Evolutionary conservation across 2,888 invertebrate species (phyloP), one percentile per base, ranked within the genome.

Genomic region (Adela reaumurella): DNA sequence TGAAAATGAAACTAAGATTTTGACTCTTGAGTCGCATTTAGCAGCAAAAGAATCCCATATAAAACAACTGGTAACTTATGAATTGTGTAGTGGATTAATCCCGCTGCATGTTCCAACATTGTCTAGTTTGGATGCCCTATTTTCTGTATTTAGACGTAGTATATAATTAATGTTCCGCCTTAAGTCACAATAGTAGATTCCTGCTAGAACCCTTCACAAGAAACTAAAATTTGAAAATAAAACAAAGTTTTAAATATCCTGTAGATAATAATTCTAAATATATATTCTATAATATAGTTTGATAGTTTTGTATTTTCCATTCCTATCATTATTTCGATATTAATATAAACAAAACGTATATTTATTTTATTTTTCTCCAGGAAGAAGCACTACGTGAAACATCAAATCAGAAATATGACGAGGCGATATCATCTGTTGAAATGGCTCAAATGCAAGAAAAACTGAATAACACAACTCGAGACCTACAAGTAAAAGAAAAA

Each of bases 11-110:
- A 74, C 70, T 53, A 89, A 83, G 72, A 81, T 81, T 56, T 82
- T 80, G 61, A 80, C 71, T 54, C 79, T 76, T 67, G 85, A 83
- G 66, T 81, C 76, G 51, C 81, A 76, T 50, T 70, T 84, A 62
- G 72, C 79, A 50, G 78, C 80, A 35, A 86, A 85, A 74, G 81
- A 82, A 56, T 74, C 72, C 59, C 78, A 83, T 62, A 81, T 86
- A 55, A 81, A 84, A 58, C 82, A 83, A 69, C 70, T 86, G 81
- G 85, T 85, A 81, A 24, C 20, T 41, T 46, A 57, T 59, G 58
- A 50, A 47, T 47, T 55, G 50, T 46, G 49, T 54, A 56, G 54
- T 56, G 54, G 50, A 52, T 45, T 45, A 19, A 29, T 43, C 45
- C 55, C 57, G 55, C 55, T 52, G 60, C 62, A 59, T 58, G 60